These are phyloP conservation scores for Arnoldichthys spilopterus DNA, from an alignment of 2,797 vertebrate species.

Conservation along the genomic window DNA sequence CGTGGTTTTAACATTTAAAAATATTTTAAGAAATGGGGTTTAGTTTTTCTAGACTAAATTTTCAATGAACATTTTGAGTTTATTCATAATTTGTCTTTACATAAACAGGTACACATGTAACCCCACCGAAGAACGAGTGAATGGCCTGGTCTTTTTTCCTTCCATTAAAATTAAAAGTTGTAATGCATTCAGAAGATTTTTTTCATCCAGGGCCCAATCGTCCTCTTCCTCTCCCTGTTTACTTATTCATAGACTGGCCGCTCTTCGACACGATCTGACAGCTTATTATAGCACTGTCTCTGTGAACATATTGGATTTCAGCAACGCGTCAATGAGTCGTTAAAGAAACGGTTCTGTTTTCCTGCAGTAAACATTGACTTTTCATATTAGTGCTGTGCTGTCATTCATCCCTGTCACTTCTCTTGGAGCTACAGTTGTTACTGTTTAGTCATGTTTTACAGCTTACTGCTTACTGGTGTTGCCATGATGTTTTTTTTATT, in stretches of 20 bases:
- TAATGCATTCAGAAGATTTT: neutral
- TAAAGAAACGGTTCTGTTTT: constrained; percentile 44
- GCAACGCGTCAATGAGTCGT: constrained; percentile 53
- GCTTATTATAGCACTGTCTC: constrained; percentile 62
- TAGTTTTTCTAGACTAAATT: too few species aligned
- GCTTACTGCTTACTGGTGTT: neutral
- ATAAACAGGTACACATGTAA: too few species aligned
- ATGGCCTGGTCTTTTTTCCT: too few species aligned
- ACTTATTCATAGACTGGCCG: constrained; percentile 53
- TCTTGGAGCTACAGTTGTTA: neutral
- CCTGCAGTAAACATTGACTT: neutral
- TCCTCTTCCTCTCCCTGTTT: constrained; percentile 28
- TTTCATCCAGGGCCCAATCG: neutral
- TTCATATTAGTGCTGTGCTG: neutral
- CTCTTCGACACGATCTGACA: constrained; percentile 57
- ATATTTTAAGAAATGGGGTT: too few species aligned
- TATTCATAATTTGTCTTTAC: too few species aligned
- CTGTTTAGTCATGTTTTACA: neutral
- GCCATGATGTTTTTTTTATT: too few species aligned
- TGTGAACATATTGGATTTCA: constrained; percentile 52
- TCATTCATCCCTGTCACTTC: constrained; percentile 25
- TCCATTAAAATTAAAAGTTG: neutral
- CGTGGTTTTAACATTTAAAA: too few species aligned
- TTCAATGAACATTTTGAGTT: too few species aligned
- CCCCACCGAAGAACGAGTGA: too few species aligned